These are phyloP conservation scores for Paracanthobrama guichenoti DNA, from an alignment of 2,113 vertebrate species.

Conservation along the genomic window DNA sequence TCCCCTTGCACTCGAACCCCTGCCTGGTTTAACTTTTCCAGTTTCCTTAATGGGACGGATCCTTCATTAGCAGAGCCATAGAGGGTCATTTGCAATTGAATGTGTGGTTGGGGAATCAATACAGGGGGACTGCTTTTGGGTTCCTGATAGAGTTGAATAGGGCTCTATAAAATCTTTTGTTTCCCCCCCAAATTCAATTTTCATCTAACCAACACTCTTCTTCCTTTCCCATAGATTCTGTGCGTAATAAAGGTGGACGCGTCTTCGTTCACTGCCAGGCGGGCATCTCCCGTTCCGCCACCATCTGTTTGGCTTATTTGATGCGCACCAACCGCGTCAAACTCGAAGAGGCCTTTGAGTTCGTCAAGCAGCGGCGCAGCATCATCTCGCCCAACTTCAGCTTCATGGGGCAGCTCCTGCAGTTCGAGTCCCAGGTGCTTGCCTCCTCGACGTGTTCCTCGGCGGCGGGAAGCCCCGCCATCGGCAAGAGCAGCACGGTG, in stretches of 20 bases:
- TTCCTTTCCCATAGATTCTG: conserved; percentile 81
- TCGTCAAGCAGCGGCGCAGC: conserved; percentile 96
- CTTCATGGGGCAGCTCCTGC: conserved; percentile 98
- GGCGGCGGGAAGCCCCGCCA: conserved; percentile 87
- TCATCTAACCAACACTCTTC: not conserved
- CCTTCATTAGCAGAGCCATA: conserved; percentile 42
- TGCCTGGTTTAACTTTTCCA: conserved; percentile 67
- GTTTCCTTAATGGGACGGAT: conserved; percentile 66
- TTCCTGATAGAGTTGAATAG: too few species aligned
- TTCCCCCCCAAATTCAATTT: too few species aligned
- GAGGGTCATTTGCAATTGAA: conserved; percentile 67
- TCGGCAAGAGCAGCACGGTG: conserved; percentile 83
- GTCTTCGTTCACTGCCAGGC: conserved; percentile 98
- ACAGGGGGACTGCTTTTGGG: conserved; percentile 35
- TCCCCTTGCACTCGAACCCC: conserved; percentile 62
- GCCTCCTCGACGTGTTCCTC: conserved; percentile 91
- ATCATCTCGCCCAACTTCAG: conserved; percentile 99
- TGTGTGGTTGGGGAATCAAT: conserved; percentile 47
- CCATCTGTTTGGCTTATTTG: conserved; percentile 97
- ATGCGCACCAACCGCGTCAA: conserved; percentile 98
- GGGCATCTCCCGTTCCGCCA: conserved; percentile 95
- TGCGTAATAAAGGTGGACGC: conserved; percentile 89
- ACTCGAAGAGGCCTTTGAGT: conserved; percentile 97
- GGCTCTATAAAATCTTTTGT: too few species aligned
- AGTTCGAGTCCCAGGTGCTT: conserved; percentile 96